Evolutionary conservation across 2,888 invertebrate species (phyloP).

Genomic region (Zele albiditarsus): DNA sequence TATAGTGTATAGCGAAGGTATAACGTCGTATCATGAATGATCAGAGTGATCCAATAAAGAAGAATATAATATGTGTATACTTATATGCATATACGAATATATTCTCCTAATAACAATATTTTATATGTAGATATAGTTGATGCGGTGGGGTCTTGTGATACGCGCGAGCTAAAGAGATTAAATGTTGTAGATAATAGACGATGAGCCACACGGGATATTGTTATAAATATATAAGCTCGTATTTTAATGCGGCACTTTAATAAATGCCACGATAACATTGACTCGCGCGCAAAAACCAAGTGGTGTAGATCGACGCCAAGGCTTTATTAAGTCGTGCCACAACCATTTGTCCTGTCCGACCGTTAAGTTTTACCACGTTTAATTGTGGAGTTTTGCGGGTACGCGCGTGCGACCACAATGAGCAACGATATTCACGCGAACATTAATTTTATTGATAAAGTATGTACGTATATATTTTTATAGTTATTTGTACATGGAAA

Average conservation of each 20-base stretch:
- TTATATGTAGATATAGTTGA: neutral
- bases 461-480: neutral
- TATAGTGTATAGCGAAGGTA: too few species aligned
- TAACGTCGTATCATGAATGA: too few species aligned
- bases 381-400: slow-evolving; percentile 56
- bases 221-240: slow-evolving; percentile 43
- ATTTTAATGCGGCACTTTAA: slow-evolving; percentile 59
- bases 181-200: slow-evolving; percentile 54
- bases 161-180: slow-evolving; percentile 40
- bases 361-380: slow-evolving; percentile 65
- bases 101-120: neutral
- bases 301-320: slow-evolving; percentile 48
- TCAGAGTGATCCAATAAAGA: too few species aligned
- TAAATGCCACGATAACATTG: slow-evolving; percentile 54
- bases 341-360: slow-evolving; percentile 53
- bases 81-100: neutral
- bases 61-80: too few species aligned
- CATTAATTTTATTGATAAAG: neutral
- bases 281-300: slow-evolving; percentile 20
- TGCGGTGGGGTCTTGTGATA: neutral
- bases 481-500: too few species aligned
- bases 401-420: slow-evolving; percentile 27
- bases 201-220: slow-evolving; percentile 17
- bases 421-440: neutral
- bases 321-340: slow-evolving; percentile 59